Base-by-base conservation (phyloP, 2,113 vertebrate species). In the Pandion haliaetus region DNA sequence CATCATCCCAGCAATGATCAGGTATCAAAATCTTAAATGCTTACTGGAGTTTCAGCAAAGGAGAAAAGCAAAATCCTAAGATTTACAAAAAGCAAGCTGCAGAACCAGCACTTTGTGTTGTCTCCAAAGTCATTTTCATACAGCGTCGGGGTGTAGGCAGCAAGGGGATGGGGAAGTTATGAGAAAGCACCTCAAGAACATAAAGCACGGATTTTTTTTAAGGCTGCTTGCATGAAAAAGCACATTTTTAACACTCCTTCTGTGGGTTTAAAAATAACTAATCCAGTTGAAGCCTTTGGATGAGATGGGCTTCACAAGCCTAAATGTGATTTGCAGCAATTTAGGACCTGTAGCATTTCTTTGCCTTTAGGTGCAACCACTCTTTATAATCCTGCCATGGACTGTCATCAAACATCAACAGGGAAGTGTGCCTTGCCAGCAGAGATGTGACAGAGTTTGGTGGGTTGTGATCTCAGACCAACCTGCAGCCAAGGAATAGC, bases 241-340 rank as follows among this genome's bases (percentile, higher is more conserved):
- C 93, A 96, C 84, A 52, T 95, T 97, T 98, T 97, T 95, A 96
- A 97, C 97, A 95, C 92, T 94, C 97, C 96, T 97, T 96, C 97
- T 96, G 93, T 91, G 85, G 88, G 61, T 76, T 88, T 93, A 93
- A 97, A 96, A 97, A 96, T 94, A 97, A 84, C 91, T 95, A 96
- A 97, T 96, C 92, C 93, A 90, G 71, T 95, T 61, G 73, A 91
- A 96, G 93, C 70, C 77, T 83, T 78, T 57, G 81, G 92, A 80
- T 90, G 84, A 94, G 89, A 91, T 59, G 74, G 85, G 91, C 88
- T 93, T 94, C 80, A 52, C 49, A 80, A 85, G 85, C 77, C 89
- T 66, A 24, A 84, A 82, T 86, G 88, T 49, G 95, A 82, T 93
- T 70, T 69, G 69, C 71, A 91, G 95, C 92, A 93, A 88, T 91